Evolutionary conservation across 2,888 invertebrate genomes (phyloP), one percentile per base, ranked within the genome.

Genomic region (Drosophila buzzatii): DNA sequence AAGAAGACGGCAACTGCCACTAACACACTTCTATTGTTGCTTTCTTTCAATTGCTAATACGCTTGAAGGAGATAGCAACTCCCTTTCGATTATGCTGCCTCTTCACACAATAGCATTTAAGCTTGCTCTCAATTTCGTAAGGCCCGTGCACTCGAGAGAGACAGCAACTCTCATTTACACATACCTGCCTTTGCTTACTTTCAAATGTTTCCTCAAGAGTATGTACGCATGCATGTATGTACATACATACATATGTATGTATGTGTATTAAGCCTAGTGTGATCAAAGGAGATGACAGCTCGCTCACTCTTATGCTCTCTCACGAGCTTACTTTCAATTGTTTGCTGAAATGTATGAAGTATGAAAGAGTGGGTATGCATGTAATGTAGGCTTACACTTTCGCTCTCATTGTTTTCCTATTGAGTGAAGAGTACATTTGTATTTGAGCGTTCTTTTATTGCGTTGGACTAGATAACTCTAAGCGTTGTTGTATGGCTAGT

Each of bases 401-500:
- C 31, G 16, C 45, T 7, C n/a, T 49, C 49, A n/a, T 49, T 18
- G 10, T 9, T 6, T 51, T 14, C 4, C 35, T 14, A 8, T 33
- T 51, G 18, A 51, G 51, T 33, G 18, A 51, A 18, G 5, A 33
- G 31, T 18, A 33, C 1, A 27, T 27, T 27, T 27, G 27, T 27
- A 3, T 27, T 6, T 6, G 27, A n/a, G 27, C 27, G 27, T 6
- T 6, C 27, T 16, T 27, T 27, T 27, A 27, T 27, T 27, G 16
- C 27, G 23, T 47, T 27, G 27, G n/a, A 2, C 9, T 1, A 5
- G n/a, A 51, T 18, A 18, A 12, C 12, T 51, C 7, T 51, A 27
- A 14, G 51, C 14, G 33, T 51, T 51, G 35, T 51, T 51, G 51
- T 35, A 20, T 51, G 51, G 33, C 8, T 8, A 31, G 49, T 31